Evolutionary conservation across 30 jellyfish, hydroid and myxozoan genomes (phyloP), one percentile per base, ranked within the genome.

Genomic region (Hydractinia symbiolongicarpus): DNA sequence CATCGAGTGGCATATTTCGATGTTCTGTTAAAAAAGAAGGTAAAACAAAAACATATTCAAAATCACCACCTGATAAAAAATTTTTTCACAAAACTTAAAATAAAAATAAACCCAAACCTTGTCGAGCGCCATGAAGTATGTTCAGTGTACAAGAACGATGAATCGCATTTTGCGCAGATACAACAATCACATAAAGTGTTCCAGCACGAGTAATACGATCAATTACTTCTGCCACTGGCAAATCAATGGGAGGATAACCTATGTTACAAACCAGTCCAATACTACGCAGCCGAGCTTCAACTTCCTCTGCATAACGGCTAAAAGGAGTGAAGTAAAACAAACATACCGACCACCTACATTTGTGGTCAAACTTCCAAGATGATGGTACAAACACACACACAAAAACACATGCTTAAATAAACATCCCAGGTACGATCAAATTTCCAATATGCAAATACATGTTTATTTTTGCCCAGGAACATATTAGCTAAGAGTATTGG

Each of bases 1-100:
- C 99, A 70, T 93, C 95, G 50, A 93, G 95, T 51, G 99, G 99
- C 99, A 93, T 93, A 82, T 93, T 93, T 80, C 99, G 90, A 82
- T 93, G 99, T 83, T 93, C 99, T 93, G 87, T n/a, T 61, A 53
- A 78, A 55, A 78, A 82, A 84, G 77, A 81, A 90, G 66, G 67
- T 49, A 55, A 9, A 66, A 68, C 40, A 50, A 8, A 17, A 19
- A 44, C 16, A 17, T 20, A 6, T 21, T 8, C 7, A 19, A 10
- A 50, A 14, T 75, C 55, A 13, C 10, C 14, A 16, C 49, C 13
- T 5, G 64, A 20, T 4, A 73, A 84, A 16, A n/a, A 52, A 77
- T 0, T 1, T 9, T 8, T 56, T 44, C 73, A 13, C 15, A 15
- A 20, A 13, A 44, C 74, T 13, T 55, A 54, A 76, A 54, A 76